A percentile compares a stretch with the other conserved stretches of the same genome.
Conservation (phyloP, 2,113 vertebrate genomes). For the Oreamnos americanus region DNA sequence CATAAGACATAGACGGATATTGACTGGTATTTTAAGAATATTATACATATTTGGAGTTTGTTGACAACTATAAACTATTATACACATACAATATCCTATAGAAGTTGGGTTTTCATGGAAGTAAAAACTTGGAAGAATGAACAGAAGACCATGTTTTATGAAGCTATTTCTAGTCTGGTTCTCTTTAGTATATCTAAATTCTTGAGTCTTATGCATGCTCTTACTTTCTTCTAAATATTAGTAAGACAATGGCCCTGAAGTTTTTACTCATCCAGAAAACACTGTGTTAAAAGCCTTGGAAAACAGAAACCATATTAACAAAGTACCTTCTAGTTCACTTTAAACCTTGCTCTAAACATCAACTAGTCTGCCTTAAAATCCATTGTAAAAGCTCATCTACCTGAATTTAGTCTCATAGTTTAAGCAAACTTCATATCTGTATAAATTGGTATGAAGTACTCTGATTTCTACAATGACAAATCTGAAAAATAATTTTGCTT, state of each 20-base stretch:
- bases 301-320: slow-evolving; percentile 39
- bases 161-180: slow-evolving; percentile 34
- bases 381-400: not conserved
- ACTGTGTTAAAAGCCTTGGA: not conserved
- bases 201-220: not conserved
- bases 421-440: not conserved
- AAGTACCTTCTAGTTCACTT: slow-evolving; percentile 16
- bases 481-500: not conserved
- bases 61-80: not conserved
- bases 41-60: not conserved
- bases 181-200: not conserved
- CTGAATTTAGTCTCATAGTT: not conserved
- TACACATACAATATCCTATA: not conserved
- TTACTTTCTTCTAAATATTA: slow-evolving; percentile 6
- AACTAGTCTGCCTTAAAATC: not conserved
- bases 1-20: not conserved
- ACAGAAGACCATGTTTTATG: not conserved
- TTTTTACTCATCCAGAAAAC: slow-evolving; percentile 35
- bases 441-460: not conserved
- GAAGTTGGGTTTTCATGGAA: slow-evolving; percentile 30
- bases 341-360: not conserved
- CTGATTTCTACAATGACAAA: slow-evolving; percentile 22
- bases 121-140: not conserved
- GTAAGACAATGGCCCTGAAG: not conserved
- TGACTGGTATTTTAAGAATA: not conserved